Conservation (phyloP, 2,888 invertebrate genomes). For the Toxonevra muliebris region DNA sequence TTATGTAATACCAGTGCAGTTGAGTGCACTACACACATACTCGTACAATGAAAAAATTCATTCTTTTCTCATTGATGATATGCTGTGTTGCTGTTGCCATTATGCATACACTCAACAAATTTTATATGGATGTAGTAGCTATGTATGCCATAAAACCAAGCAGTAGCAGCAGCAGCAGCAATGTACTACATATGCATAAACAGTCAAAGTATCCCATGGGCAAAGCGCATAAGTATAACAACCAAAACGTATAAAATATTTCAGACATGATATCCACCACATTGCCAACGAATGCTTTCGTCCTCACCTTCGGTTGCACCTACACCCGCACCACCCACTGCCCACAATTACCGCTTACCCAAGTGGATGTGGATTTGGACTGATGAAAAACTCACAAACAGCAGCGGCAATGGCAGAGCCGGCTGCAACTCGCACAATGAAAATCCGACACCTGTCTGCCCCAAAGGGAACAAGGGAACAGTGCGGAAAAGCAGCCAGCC, state of each 20-base stretch:
- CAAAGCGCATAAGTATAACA: background rate
- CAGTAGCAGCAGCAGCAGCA: no score
- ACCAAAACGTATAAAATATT: conserved; percentile 16
- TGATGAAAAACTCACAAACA: background rate
- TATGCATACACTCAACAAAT: no score
- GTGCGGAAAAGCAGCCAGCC: conserved; percentile 16
- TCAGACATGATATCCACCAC: conserved; percentile 17
- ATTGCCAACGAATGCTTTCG: background rate
- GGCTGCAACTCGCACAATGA: background rate
- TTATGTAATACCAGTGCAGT: conserved; percentile 32
- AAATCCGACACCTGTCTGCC: background rate
- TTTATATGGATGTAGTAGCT: no score
- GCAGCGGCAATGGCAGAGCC: background rate
- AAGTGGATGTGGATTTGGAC: background rate
- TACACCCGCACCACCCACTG: background rate
- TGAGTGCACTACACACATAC: conserved; percentile 29
- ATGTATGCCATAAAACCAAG: no score
- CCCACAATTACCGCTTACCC: background rate
- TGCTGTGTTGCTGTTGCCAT: no score
- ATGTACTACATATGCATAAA: background rate
- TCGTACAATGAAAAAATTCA: background rate
- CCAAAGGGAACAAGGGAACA: background rate
- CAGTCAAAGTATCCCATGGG: background rate
- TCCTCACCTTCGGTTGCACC: no score
- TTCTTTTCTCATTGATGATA: no score